Base-by-base conservation (phyloP, 1,140 invertebrate species). In the Hirudo medicinalis region DNA sequence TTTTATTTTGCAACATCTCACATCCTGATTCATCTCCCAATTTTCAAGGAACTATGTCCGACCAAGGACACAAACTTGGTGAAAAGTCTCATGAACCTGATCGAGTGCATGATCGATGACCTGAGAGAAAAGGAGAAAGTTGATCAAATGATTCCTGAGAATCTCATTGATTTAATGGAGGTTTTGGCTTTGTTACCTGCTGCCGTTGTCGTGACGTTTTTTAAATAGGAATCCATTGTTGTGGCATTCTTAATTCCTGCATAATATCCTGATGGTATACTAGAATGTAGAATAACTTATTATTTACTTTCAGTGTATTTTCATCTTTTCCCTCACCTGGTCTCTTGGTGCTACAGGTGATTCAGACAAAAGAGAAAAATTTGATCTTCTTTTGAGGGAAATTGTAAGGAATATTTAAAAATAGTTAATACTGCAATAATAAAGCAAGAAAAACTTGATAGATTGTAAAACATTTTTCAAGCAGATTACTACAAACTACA, bases 241-340 rank as follows among this genome's bases (percentile, higher is more conserved):
- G n/a, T n/a, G n/a, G n/a, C n/a, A n/a, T n/a, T n/a, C 20, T 57
- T 57, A 25, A 57, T 9, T 57, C 9, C 25, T 9, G 9, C 55
- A n/a, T 57, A 25, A 57, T 57, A 20, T n/a, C 20, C 5, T 20
- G 20, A n/a, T 57, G 9, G 20, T 57, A 57, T 9, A 57, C 2
- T n/a, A 57, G 22, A 63, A 9, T 27, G 13, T 32, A 25, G 19
- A 80, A 78, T 79, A 76, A 82, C n/a, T n/a, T n/a, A n/a, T n/a
- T n/a, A 19, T 69, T 27, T 73, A 76, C 73, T 72, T 81, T 13
- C 76, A 90, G 88, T 91, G 92, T 11, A 88, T 91, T 0, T 95
- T 96, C 80, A 88, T 94, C 77, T 96, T 95, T 80, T 89, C 91
- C 0, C 86, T 88, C 36, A 91, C 93, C 70, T 97, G 94, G 94